Base-by-base conservation (phyloP, 1,140 invertebrate genomes). In the Diorhabda elongata region DNA sequence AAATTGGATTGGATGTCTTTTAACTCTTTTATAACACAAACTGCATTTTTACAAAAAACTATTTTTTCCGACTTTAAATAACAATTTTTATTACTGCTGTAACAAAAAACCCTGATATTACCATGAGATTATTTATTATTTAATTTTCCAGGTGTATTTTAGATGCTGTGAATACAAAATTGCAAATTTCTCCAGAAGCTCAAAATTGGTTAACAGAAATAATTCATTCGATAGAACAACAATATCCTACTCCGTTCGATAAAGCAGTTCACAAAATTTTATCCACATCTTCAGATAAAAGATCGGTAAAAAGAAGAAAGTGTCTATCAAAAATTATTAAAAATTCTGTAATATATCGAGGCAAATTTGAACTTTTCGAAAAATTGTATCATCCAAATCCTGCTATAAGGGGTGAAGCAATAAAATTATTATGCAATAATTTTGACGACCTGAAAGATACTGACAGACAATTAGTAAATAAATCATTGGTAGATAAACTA, bases 211-310 rank as follows among this genome's bases (percentile, higher is more conserved):
- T 76, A 43, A 66, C 44, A 3, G 70, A 74, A 65, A 63, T 73
- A 9, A 63, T 76, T 47, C 64, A 70, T 26, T 69, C 47, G 6
- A 3, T 76, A 9, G 74, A 76, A 65, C 81, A 75, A 61, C 85
- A 86, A 63, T 91, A 91, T 79, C 88, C 91, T 0, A 79, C 82
- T 9, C 83, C 82, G 42, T 92, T 91, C 74, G 91, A 93, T 73
- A 80, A 84, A 60, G 82, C 85, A 65, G 80, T 88, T 7, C 69
- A 73, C 26, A 72, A 74, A 61, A 71, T 77, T 57, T 61, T 78
- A 42, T 71, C 58, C 26, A 44, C 44, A 7, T 66, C 65, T 60
- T 61, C 62, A 3, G 44, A 56, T 47, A 69, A 62, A 52, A 57
- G 61, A 68, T 63, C 47, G 43, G 45, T 67, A 42, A 71, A 71